Percentiles rank a stretch among this genome's conserved stretches.
Evolutionary conservation across 2,113 vertebrate genomes (phyloP).

Genomic region (Ceuthmochares aereus): DNA sequence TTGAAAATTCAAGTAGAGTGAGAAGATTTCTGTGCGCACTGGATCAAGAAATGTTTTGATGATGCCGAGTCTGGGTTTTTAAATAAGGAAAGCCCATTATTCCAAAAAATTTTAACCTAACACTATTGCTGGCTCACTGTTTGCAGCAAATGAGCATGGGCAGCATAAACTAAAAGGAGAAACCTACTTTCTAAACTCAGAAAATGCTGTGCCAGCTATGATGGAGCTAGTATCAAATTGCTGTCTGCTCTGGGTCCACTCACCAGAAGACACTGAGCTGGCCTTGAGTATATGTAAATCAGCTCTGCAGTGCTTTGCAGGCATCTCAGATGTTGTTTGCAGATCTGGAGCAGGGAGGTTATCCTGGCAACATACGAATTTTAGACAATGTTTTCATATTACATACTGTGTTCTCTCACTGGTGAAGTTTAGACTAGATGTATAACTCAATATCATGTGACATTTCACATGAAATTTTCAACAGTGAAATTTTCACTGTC

Average conservation of each 20-base stretch:
- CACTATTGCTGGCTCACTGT: neutral
- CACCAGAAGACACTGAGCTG: fast-evolving
- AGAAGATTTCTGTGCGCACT: neutral
- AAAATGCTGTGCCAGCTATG: fast-evolving
- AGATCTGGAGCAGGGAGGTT: neutral
- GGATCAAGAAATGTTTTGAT: neutral
- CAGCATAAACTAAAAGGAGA: neutral
- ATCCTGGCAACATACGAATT: neutral
- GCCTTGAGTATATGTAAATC: neutral
- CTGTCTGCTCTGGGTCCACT: neutral
- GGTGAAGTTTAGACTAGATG: neutral
- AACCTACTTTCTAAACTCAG: neutral
- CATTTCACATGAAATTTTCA: neutral
- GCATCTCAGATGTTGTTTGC: neutral
- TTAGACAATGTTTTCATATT: neutral
- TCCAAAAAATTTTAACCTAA: neutral
- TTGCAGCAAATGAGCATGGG: neutral
- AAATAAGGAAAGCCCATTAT: neutral
- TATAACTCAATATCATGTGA: neutral
- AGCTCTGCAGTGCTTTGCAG: neutral
- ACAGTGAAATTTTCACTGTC: neutral
- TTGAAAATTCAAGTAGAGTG: neutral
- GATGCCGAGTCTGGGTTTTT: neutral
- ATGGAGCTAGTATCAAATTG: neutral
- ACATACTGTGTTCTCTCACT: fast-evolving